phyloP scores from a whole-genome alignment of 37 sponge, comb jelly and placozoan genomes.

The Agelas oroides region DNA sequence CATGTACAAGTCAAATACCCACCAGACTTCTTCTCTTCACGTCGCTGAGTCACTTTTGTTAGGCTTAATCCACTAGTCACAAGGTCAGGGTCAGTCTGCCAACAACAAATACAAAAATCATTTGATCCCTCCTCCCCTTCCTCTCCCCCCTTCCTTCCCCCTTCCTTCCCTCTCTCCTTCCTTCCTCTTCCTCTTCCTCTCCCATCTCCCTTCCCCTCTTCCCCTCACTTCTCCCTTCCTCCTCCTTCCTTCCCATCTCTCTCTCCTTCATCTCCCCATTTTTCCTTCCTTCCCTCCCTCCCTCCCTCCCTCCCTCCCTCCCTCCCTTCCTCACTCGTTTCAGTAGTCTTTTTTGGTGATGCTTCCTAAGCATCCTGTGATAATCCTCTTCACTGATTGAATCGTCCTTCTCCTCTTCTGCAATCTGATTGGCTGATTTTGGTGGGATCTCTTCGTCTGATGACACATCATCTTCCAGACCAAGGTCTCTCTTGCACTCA shows the following conservation, averaged over 20 bases:
- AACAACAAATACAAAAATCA: background rate
- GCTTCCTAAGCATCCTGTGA: conserved; percentile 31
- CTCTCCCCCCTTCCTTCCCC: conserved; percentile 17
- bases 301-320: background rate
- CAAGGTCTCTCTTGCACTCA: conserved; percentile 18
- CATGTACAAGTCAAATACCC: too few relatives aligned
- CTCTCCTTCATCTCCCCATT: background rate
- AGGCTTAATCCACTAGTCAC: conserved; percentile 10
- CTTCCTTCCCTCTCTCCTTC: background rate
- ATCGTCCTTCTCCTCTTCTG: background rate
- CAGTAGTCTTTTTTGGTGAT: conserved; percentile 18
- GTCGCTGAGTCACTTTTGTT: background rate
- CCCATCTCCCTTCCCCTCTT: background rate
- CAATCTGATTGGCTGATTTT: background rate
- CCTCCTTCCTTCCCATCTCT: background rate
- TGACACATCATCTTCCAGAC: background rate
- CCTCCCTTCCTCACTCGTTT: background rate
- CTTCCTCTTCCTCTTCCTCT: conserved; percentile 18
- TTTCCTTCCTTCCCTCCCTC: background rate
- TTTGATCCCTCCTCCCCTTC: background rate
- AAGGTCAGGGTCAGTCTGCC: conserved; percentile 10
- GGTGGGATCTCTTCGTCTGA: conserved; percentile 18
- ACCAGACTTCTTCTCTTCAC: background rate
- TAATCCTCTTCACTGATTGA: conserved; percentile 44
- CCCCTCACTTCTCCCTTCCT: background rate